Conservation (phyloP, 2,888 invertebrate species). For the Romanomermis culicivorax region DNA sequence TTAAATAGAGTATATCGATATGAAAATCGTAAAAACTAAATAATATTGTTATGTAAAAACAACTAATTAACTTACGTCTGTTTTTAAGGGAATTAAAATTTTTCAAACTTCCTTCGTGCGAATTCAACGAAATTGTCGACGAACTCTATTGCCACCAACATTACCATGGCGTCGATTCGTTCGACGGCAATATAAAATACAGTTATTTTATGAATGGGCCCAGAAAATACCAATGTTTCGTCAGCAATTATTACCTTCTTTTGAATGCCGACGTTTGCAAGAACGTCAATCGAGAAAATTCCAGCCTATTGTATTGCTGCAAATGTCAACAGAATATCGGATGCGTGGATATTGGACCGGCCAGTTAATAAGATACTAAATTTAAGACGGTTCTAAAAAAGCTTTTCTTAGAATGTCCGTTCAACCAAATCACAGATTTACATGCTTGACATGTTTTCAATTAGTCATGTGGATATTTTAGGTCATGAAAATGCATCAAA, state of each 20-base stretch:
- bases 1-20: too few species aligned
- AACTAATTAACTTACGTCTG: not conserved
- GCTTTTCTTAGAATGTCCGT: too few species aligned
- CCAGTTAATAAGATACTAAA: too few species aligned
- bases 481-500: too few species aligned
- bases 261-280: not conserved
- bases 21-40: too few species aligned
- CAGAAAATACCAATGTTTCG: not conserved
- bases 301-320: not conserved
- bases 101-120: not conserved
- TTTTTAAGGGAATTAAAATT: not conserved
- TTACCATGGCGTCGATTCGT: not conserved
- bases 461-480: too few species aligned
- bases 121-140: slow-evolving; percentile 1
- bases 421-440: too few species aligned
- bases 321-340: not conserved
- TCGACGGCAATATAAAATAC: not conserved
- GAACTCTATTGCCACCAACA: slow-evolving; percentile 1
- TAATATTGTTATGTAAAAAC: too few species aligned
- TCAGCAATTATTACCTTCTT: not conserved
- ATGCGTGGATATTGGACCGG: not conserved
- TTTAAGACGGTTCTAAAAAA: too few species aligned
- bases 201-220: not conserved
- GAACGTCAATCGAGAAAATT: not conserved
- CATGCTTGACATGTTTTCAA: too few species aligned